Conservation (phyloP, 2,888 invertebrate species). For the Branchellion lobata region DNA sequence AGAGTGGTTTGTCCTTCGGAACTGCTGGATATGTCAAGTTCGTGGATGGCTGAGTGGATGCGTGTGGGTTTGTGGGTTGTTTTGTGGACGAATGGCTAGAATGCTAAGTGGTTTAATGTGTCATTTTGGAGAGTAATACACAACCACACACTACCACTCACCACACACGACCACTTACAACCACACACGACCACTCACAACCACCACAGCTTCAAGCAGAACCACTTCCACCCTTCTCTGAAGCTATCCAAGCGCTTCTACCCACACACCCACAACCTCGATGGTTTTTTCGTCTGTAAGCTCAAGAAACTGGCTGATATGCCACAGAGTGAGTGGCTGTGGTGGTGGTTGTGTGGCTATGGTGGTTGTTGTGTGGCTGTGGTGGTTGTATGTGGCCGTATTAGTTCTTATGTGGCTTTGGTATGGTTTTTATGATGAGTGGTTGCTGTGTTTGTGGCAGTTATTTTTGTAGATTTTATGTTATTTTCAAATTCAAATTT, state of each 20-base stretch:
- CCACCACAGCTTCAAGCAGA: constrained; percentile 62
- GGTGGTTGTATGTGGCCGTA: not conserved
- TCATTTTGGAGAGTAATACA: no score
- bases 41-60: no score
- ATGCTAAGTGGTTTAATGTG: no score
- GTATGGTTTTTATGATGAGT: no score
- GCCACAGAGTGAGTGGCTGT: constrained; percentile 53
- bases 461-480: not conserved
- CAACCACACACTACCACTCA: no score
- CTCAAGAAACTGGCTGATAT: constrained; percentile 78
- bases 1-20: constrained; percentile 91
- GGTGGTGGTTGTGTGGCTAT: no score
- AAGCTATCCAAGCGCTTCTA: constrained; percentile 87
- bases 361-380: no score
- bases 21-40: constrained; percentile 87
- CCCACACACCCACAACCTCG: constrained; percentile 97
- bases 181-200: not conserved
- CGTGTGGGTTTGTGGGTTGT: not conserved
- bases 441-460: no score
- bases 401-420: no score
- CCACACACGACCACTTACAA: no score
- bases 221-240: constrained; percentile 83
- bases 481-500: not conserved
- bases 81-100: not conserved
- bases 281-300: constrained; percentile 98